Evolutionary conservation across 2,888 invertebrate genomes (phyloP).

Genomic region (Opisthograptis luteolata): DNA sequence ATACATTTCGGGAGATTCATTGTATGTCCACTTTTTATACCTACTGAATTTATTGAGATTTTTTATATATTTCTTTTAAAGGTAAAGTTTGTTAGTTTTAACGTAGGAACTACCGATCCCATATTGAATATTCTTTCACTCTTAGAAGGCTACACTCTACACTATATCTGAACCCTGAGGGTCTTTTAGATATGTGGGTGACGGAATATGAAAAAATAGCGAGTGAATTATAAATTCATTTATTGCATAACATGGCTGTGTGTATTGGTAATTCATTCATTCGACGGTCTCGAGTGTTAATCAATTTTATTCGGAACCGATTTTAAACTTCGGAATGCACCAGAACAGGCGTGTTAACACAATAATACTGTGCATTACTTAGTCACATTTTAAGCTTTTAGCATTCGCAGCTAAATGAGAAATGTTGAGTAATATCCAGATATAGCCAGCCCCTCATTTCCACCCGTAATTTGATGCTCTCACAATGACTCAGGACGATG

Average conservation of each 20-base stretch:
- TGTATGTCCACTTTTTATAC: background rate
- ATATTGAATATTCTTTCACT: no score
- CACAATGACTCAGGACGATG: constrained; percentile 57
- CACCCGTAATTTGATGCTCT: constrained; percentile 49
- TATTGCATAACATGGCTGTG: background rate
- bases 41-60: no score
- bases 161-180: no score
- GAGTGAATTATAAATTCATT: background rate
- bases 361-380: constrained; percentile 14
- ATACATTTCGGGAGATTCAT: background rate
- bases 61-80: no score
- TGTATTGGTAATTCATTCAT: background rate
- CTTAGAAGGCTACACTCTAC: no score
- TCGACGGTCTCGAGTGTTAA: background rate
- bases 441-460: constrained; percentile 61
- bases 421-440: constrained; percentile 71
- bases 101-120: no score
- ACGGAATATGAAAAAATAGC: no score
- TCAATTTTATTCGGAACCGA: background rate
- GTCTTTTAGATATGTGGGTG: no score
- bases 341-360: constrained; percentile 6
- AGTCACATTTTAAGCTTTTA: constrained; percentile 27
- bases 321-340: constrained; percentile 4
- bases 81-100: no score
- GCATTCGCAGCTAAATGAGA: constrained; percentile 30